Conservation (phyloP, 2,888 invertebrate genomes). For the Endotricha flammealis region DNA sequence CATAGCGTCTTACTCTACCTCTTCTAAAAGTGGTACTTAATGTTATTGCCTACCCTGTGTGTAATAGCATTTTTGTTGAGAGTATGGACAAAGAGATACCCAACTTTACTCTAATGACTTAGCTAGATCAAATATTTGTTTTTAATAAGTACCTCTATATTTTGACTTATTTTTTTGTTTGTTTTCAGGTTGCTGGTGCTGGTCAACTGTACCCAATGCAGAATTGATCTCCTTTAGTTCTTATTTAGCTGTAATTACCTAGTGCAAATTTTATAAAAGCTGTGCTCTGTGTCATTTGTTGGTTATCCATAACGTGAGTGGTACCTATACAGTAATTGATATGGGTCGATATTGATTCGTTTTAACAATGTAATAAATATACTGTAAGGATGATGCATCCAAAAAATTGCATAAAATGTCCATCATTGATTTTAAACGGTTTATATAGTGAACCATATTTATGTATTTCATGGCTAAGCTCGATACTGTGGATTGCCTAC, state of each 20-base stretch:
- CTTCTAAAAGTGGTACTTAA: too few relatives aligned
- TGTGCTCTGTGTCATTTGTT: slow-evolving; percentile 46
- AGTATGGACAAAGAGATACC: neutral
- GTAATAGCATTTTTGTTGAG: too few relatives aligned
- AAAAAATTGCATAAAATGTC: too few relatives aligned
- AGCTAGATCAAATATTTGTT: too few relatives aligned
- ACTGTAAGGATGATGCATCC: too few relatives aligned
- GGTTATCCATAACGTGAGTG: slow-evolving; percentile 31
- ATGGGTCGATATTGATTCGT: neutral
- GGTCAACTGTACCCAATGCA: slow-evolving; percentile 44
- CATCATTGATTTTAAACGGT: too few relatives aligned
- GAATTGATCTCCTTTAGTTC: slow-evolving; percentile 68
- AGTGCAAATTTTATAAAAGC: slow-evolving; percentile 56
- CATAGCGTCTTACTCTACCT: too few relatives aligned
- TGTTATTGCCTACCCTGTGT: too few relatives aligned
- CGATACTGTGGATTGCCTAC: too few relatives aligned
- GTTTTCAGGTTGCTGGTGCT: slow-evolving; percentile 34
- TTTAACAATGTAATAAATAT: neutral
- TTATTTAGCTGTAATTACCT: slow-evolving; percentile 49
- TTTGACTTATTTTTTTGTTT: slow-evolving; percentile 21
- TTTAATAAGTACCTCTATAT: too few relatives aligned
- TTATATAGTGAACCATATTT: too few relatives aligned
- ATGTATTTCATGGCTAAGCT: too few relatives aligned
- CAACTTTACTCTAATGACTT: neutral
- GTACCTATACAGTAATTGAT: slow-evolving; percentile 1